Conservation (phyloP, 2,888 invertebrate species). For the Caenorhabditis sp. region DNA sequence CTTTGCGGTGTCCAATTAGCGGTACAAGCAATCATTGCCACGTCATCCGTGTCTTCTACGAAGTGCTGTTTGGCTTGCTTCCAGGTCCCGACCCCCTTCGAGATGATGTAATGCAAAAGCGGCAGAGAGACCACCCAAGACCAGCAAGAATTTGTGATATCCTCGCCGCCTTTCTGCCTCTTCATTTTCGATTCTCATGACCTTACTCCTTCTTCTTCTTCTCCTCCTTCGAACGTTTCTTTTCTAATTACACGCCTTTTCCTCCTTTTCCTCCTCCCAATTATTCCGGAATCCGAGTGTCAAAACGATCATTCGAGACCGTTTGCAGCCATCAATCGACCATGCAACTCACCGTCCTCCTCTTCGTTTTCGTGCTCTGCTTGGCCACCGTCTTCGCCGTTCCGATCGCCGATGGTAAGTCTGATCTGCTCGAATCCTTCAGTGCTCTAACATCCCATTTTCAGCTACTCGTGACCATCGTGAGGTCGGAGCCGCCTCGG, state of each 20-base stretch:
- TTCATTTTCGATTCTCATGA: slow-evolving; percentile 32
- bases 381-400: slow-evolving; percentile 41
- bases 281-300: neutral
- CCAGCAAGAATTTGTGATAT: slow-evolving; percentile 36
- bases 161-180: neutral
- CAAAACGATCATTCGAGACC: neutral
- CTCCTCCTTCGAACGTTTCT: slow-evolving; percentile 2
- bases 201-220: slow-evolving; percentile 12
- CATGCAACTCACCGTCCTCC: slow-evolving; percentile 47
- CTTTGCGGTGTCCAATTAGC: slow-evolving; percentile 9
- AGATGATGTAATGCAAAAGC: slow-evolving; percentile 32
- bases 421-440: neutral
- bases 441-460: neutral
- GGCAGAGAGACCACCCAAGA: slow-evolving; percentile 30
- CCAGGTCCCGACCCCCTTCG: neutral
- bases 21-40: slow-evolving; percentile 2
- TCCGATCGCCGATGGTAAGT: slow-evolving; percentile 39
- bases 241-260: slow-evolving; percentile 39
- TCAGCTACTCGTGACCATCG: slow-evolving; percentile 30
- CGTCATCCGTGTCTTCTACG: slow-evolving; percentile 1
- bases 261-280: too few relatives aligned
- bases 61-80: neutral
- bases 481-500: slow-evolving; percentile 22
- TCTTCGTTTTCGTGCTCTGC: slow-evolving; percentile 44
- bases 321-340: slow-evolving; percentile 21